phyloP scores from a whole-genome alignment of 2,797 vertebrate species.

The Psittacula derbiana region DNA sequence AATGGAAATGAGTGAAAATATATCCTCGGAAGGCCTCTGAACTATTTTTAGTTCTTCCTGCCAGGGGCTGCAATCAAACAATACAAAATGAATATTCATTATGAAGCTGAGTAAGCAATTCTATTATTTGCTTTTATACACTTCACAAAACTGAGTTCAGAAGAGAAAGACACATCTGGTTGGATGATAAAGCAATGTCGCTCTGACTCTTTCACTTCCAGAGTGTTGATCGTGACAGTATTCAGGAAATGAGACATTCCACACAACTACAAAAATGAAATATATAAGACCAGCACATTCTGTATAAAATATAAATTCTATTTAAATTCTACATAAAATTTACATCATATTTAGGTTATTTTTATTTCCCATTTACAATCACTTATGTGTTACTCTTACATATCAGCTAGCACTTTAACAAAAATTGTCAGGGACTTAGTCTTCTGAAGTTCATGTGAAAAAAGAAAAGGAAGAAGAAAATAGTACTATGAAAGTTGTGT shows the following conservation, averaged over 20 bases:
- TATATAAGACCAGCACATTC: neutral
- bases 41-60: conserved; percentile 20
- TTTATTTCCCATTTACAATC: neutral
- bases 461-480: neutral
- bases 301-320: neutral
- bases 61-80: neutral
- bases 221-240: neutral
- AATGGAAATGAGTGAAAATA: neutral
- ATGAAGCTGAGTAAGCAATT: neutral
- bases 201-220: neutral
- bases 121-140: conserved; percentile 1
- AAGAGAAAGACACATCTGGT: neutral
- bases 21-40: neutral
- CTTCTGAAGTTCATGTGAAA: neutral
- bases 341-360: neutral
- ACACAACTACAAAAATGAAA: neutral
- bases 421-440: neutral
- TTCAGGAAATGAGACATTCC: neutral
- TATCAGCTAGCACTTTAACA: neutral
- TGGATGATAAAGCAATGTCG: neutral
- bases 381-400: neutral
- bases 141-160: neutral
- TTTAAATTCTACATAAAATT: neutral
- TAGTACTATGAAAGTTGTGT: neutral
- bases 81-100: conserved; percentile 18